phyloP scores from a whole-genome alignment of 2,113 vertebrate species.

The Psilopsiagon aymara region DNA sequence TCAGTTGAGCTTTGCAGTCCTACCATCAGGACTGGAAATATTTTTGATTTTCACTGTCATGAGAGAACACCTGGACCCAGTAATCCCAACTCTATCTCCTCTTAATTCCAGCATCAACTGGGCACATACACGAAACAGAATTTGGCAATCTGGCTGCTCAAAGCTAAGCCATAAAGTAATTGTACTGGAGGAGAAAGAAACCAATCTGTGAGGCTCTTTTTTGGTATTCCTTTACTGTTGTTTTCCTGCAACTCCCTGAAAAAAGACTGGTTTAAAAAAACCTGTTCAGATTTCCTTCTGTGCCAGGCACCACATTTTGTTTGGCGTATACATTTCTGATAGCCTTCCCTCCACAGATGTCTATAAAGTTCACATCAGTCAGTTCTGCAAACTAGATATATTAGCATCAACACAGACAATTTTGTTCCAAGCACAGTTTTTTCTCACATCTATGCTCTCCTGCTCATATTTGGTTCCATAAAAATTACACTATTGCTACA shows the following conservation, averaged over 20 bases:
- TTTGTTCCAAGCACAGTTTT: conserved; percentile 25
- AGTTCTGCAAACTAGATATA: neutral
- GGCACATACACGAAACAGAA: neutral
- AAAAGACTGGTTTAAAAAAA: neutral
- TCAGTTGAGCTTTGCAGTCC: neutral
- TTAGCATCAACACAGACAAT: neutral
- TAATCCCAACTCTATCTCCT: neutral
- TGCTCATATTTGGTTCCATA: conserved; percentile 46
- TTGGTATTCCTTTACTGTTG: rapidly evolving
- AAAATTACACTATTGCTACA: conserved; percentile 33
- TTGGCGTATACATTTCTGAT: neutral
- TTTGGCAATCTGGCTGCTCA: neutral
- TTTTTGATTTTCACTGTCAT: neutral
- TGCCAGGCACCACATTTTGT: conserved; percentile 3
- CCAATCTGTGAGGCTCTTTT: neutral
- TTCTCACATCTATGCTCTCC: conserved; percentile 28
- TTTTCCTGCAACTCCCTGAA: neutral
- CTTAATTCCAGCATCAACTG: neutral
- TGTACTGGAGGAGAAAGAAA: neutral
- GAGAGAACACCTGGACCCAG: neutral
- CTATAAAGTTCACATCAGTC: conserved; percentile 38
- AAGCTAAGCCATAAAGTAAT: neutral
- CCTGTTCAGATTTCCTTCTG: neutral
- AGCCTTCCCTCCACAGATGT: neutral
- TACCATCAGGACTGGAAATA: neutral